Evolutionary conservation across 2,888 invertebrate genomes (phyloP).

Genomic region (Volucella bombylans): DNA sequence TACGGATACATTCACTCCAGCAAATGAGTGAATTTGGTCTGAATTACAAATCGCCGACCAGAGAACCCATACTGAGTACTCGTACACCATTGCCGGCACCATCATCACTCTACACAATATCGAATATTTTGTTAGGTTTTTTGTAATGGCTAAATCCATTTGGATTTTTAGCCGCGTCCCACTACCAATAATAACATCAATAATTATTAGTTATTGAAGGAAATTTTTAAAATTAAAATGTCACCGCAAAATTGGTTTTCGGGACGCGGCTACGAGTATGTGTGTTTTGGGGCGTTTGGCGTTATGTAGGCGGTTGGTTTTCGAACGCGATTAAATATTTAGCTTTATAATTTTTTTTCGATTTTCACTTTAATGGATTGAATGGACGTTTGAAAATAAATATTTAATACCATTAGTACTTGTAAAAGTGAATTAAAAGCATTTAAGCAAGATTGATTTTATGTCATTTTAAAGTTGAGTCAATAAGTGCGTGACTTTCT

Average conservation of each 20-base stretch:
- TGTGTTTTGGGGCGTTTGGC: neutral
- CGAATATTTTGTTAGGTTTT: conserved; percentile 24
- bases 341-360: neutral
- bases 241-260: conserved; percentile 29
- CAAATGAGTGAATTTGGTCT: conserved; percentile 42
- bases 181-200: conserved; percentile 13
- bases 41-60: conserved; percentile 39
- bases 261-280: neutral
- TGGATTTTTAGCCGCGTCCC: neutral
- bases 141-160: conserved; percentile 2
- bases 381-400: neutral
- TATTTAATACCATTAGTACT: neutral
- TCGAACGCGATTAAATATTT: neutral
- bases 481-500: too few species aligned
- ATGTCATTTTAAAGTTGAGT: too few species aligned
- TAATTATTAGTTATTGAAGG: conserved; percentile 44
- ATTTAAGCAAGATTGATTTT: too few species aligned
- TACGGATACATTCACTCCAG: conserved; percentile 38
- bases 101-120: neutral
- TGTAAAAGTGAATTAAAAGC: too few species aligned
- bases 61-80: too few species aligned
- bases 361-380: neutral
- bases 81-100: too few species aligned
- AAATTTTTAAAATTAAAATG: conserved; percentile 18
- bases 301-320: neutral